Conservation (phyloP, 2,797 vertebrate genomes). For the Spinus pinus region DNA sequence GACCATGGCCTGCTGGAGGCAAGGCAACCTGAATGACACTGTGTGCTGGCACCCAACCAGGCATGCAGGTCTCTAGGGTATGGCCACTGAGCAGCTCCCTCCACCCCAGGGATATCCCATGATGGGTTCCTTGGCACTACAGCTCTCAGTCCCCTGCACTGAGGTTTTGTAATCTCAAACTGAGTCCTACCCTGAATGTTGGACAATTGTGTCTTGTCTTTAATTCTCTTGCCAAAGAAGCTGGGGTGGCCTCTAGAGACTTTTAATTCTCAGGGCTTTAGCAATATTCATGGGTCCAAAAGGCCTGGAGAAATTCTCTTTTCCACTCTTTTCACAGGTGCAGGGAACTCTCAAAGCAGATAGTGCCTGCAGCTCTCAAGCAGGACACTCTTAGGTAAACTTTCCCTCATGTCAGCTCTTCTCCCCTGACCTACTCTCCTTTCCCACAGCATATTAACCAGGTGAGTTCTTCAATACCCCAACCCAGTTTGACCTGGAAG, state of each 20-base stretch:
- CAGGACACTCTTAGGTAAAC: neutral
- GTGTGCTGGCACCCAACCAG: neutral
- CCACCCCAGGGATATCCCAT: neutral
- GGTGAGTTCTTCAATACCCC: neutral
- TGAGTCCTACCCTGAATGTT: neutral
- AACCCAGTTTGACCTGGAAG: neutral
- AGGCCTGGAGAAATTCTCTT: neutral
- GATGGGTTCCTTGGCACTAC: neutral
- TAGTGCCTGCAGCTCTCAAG: neutral
- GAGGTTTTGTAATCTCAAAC: neutral
- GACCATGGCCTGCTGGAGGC: neutral
- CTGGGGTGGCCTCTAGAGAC: neutral
- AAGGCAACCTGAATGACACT: neutral
- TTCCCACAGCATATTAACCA: neutral
- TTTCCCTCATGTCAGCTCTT: neutral
- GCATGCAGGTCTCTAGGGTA: neutral
- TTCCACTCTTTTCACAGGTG: neutral
- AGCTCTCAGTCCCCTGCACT: neutral
- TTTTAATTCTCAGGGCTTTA: neutral
- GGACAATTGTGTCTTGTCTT: neutral
- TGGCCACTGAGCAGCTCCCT: neutral
- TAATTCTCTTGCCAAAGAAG: neutral
- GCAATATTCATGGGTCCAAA: neutral
- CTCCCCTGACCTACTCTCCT: neutral
- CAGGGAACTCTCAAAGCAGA: neutral